A percentile compares a stretch with the other conserved stretches of the same genome.
Evolutionary conservation across 2,888 invertebrate species (phyloP).

Genomic region (Aricia artaxerxes): DNA sequence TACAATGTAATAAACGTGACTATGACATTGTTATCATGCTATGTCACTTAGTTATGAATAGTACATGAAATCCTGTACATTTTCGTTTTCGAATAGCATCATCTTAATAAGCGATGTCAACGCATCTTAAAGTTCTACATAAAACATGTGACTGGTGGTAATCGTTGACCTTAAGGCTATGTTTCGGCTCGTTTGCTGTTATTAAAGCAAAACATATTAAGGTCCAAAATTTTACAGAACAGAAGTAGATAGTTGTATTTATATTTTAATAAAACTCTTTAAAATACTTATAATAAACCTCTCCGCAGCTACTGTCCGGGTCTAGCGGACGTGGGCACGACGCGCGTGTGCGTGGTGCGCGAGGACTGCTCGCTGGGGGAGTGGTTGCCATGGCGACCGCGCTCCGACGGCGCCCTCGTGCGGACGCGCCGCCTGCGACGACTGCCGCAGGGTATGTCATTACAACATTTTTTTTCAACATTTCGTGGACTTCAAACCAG

Average conservation of each 20-base stretch:
- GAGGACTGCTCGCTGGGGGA: slow-evolving; percentile 79
- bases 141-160: not conserved
- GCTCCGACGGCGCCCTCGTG: slow-evolving; percentile 74
- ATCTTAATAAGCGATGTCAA: too few relatives aligned
- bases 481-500: too few relatives aligned
- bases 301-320: slow-evolving; percentile 57
- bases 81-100: too few relatives aligned
- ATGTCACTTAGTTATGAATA: too few relatives aligned
- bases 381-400: slow-evolving; percentile 81
- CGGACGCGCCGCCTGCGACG: slow-evolving; percentile 66
- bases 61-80: too few relatives aligned
- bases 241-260: too few relatives aligned
- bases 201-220: not conserved
- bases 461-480: too few relatives aligned
- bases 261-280: too few relatives aligned
- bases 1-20: too few relatives aligned
- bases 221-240: not conserved
- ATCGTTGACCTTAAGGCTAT: not conserved
- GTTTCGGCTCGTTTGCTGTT: not conserved
- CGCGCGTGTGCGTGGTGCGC: slow-evolving; percentile 75
- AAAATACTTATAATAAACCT: not conserved
- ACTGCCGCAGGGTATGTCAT: slow-evolving; percentile 68
- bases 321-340: slow-evolving; percentile 57
- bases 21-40: too few relatives aligned
- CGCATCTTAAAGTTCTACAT: not conserved